Base-by-base conservation (phyloP, 2,888 invertebrate genomes). In the Saturnia japonica region DNA sequence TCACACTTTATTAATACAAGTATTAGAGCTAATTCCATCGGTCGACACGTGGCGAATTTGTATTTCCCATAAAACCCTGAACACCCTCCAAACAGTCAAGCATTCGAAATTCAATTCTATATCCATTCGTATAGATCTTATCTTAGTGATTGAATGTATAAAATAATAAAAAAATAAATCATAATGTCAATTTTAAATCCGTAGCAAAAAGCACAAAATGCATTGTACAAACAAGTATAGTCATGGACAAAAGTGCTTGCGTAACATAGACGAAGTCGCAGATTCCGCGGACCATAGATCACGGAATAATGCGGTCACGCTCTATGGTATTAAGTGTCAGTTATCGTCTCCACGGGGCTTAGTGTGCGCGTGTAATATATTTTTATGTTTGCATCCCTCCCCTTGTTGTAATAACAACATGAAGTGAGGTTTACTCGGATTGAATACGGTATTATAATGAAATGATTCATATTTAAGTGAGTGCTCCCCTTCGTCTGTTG, bases 391-490 rank as follows among this genome's bases (percentile, higher is more conserved):
- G 85, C 84, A 80, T 75, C 81, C 84, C 86, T 88, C 93, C 91
- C 93, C 92, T 91, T 88, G 88, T 91, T 89, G 88, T 87, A 91
- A 91, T 90, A 91, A 88, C 88, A 90, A 88, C 90, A 90, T 91
- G 90, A 89, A 93, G 92, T 91, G 90, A 92, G 92, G 90, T 91
- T 91, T 91, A 90, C 90, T 89, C 86, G 93, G 91, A 94, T 94
- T 94, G 92, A 94, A 93, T 93, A 92, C 88, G 91, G 93, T 82
- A 93, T 94, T 94, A 94, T 94, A 94, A 94, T 93, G 93, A 93
- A 94, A 93, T 94, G 93, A 94, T 94, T 93, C 94, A 94, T 94
- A 94, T 94, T 93, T 93, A 94, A 94, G 93, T 94, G 92, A 93
- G 93, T 93, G 85, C 88, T 90, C 91, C 93, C 93, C 91, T 85